Evolutionary conservation across 1,140 invertebrate genomes (phyloP), one percentile per base, ranked within the genome.

Genomic region (Bombus polaris): DNA sequence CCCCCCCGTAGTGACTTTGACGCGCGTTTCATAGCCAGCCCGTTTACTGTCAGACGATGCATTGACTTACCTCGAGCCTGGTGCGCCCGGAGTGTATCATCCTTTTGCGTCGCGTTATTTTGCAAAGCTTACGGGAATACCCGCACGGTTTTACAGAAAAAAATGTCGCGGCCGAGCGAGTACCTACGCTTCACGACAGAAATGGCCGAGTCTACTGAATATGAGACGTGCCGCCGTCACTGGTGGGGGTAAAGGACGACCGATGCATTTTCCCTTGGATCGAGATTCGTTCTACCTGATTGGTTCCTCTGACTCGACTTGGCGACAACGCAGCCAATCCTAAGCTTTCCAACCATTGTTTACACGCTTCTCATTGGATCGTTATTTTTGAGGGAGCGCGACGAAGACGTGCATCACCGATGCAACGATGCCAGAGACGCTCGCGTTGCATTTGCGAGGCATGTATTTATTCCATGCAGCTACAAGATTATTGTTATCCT

Each of bases 21-120:
- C 88, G 89, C 89, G 88, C 88, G 88, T 90, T 90, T 90, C 70
- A 32, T 47, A 77, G 39, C 65, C 62, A 71, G 10, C 82, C 47
- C 74, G 75, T 78, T 68, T 37, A 53, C 53, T 44, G 53, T 35
- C 37, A 68, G n/a, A 37, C 35, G 44, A 78, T 83, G 42, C 72
- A 39, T 87, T 87, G 87, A 93, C 93, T 94, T 95, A 95, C 95
- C 95, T 95, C 94, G 94, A 95, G 95, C 94, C 94, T 95, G 92
- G 95, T 95, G 75, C 95, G 95, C 93, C 94, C 95, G 94, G 94
- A 95, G 93, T 95, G 95, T 94, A 95, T 95, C 95, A 95, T 95
- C 94, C 95, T 95, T 95, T 95, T 95, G 93, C 95, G 95, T 94
- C 94, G 95, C 94, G 94, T 95, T 95, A 95, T 95, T 95, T 95